Percentiles rank a stretch among this genome's conserved stretches.
phyloP scores from a whole-genome alignment of 2,888 invertebrate genomes.

The Tetramorium bicarinatum region DNA sequence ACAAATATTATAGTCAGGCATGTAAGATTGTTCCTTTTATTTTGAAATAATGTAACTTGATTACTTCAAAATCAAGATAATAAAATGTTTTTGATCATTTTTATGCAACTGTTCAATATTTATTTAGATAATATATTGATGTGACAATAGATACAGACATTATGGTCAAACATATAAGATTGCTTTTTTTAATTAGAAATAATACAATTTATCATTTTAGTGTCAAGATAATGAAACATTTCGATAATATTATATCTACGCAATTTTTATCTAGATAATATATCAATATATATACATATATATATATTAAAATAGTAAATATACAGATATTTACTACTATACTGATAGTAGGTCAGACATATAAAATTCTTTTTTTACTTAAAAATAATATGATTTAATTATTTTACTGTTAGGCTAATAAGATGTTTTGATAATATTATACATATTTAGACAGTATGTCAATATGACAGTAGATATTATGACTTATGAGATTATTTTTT shows the following conservation, averaged over 20 bases:
- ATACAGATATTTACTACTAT: no score
- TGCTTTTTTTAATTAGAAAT: neutral
- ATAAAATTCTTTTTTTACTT: neutral
- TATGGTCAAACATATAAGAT: no score
- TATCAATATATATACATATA: neutral
- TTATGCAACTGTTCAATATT: neutral
- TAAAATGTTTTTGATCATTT: neutral
- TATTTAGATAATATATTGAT: neutral
- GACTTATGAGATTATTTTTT: no score
- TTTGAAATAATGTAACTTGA: neutral
- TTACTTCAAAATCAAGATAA: neutral
- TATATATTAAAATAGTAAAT: no score
- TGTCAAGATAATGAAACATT: neutral
- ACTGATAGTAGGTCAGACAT: neutral
- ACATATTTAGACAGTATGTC: no score
- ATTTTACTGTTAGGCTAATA: neutral
- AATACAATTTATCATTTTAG: neutral
- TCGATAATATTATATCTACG: neutral
- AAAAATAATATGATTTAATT: neutral
- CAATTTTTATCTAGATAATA: neutral
- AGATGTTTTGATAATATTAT: neutral
- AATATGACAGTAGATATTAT: no score
- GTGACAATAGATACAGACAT: no score
- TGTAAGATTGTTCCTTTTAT: neutral
- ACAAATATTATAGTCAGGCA: slow-evolving; percentile 1